Evolutionary conservation across 2,797 vertebrate species (phyloP).

Genomic region (Otolemur crassicaudatus): DNA sequence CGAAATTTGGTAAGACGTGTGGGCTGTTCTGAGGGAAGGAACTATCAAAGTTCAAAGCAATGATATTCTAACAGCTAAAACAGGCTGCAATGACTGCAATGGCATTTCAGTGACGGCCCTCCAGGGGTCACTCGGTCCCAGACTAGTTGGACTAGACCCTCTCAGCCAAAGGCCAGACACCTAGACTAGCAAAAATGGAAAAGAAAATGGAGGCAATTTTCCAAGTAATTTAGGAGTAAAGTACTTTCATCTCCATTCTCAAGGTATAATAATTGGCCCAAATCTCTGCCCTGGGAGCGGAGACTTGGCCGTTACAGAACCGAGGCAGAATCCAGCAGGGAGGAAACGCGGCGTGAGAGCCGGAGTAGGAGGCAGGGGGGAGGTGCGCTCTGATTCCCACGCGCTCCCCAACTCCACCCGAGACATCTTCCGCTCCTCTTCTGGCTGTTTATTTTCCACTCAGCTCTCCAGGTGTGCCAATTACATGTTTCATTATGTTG

Average conservation of each 20-base stretch:
- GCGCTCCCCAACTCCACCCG: not conserved
- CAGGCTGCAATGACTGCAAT: not conserved
- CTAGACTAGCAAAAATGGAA: not conserved
- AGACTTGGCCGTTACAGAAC: not conserved
- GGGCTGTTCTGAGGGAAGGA: slow-evolving; percentile 32
- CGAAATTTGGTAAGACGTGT: not conserved
- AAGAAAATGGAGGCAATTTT: slow-evolving; percentile 62
- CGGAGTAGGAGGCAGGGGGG: not conserved
- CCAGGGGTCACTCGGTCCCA: not conserved
- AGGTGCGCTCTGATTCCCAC: not conserved
- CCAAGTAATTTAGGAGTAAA: slow-evolving; percentile 55
- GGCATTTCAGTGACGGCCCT: slow-evolving; percentile 19
- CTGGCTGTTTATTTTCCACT: not conserved
- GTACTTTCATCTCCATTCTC: slow-evolving; percentile 38
- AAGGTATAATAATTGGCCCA: not conserved
- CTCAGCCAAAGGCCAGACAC: not conserved
- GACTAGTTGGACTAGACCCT: not conserved
- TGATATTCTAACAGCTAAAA: not conserved
- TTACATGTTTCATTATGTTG: not conserved
- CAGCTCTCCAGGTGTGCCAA: not conserved
- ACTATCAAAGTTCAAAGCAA: not conserved
- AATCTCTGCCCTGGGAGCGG: not conserved
- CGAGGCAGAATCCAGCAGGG: not conserved
- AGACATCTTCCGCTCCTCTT: not conserved
- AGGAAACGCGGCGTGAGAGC: not conserved